A percentile compares a stretch with the other conserved stretches of the same genome.
Conservation (phyloP, 2,797 vertebrate species). For the Sitta carolinensis region DNA sequence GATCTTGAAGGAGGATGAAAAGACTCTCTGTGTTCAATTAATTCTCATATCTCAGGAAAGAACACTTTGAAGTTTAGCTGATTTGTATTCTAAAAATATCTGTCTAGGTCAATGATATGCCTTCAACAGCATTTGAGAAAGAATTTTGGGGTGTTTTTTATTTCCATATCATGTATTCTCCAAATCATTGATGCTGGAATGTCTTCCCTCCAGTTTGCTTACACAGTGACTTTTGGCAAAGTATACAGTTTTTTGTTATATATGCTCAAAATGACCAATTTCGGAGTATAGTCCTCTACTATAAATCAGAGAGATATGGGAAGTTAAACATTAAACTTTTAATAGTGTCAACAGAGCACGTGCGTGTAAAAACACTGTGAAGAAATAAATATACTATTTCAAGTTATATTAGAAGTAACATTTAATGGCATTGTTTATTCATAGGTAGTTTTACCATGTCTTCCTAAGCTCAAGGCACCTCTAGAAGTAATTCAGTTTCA, state of each 20-base stretch:
- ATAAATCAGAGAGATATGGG: background rate
- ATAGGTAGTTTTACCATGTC: background rate
- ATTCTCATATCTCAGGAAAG: slow-evolving; percentile 18
- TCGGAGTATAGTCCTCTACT: background rate
- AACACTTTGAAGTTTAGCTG: slow-evolving; percentile 49
- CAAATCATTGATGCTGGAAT: background rate
- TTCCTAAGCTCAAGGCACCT: background rate
- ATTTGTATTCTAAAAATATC: slow-evolving; percentile 45
- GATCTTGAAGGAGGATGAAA: slow-evolving; percentile 41
- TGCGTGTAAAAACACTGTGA: background rate
- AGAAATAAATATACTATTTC: background rate
- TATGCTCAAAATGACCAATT: background rate
- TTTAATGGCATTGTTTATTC: background rate
- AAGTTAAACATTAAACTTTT: background rate
- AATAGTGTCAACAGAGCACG: background rate
- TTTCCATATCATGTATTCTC: background rate
- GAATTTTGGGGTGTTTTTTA: background rate
- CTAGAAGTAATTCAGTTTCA: background rate
- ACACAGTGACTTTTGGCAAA: background rate
- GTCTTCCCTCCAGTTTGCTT: background rate
- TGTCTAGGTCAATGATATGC: background rate
- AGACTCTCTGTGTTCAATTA: background rate
- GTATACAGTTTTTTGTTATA: background rate
- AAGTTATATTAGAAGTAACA: background rate
- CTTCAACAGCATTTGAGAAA: background rate